These are phyloP conservation scores for Cephus pulcher DNA, from an alignment of 2,888 invertebrate species.

Conservation along the genomic window DNA sequence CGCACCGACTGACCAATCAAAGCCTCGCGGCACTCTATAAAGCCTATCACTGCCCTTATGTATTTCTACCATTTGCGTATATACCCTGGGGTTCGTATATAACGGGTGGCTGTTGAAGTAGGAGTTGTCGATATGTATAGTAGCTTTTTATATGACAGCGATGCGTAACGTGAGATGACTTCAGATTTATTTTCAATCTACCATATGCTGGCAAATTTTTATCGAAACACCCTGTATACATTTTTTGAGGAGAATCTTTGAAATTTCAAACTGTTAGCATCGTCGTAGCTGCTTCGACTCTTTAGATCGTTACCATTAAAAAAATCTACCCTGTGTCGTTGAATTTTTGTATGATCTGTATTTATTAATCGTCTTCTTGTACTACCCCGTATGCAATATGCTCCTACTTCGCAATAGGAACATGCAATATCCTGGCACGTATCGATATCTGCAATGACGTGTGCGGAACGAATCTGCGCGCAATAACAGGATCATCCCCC, in stretches of 20 bases:
- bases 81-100: background rate
- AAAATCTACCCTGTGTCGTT: background rate
- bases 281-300: background rate
- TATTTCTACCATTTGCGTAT: constrained; percentile 13
- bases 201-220: background rate
- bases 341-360: background rate
- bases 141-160: background rate
- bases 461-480: too few relatives aligned
- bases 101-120: background rate
- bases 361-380: background rate
- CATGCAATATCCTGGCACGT: too few relatives aligned
- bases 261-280: background rate
- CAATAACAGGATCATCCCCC: too few relatives aligned
- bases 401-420: too few relatives aligned
- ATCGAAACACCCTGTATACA: background rate
- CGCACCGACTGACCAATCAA: constrained; percentile 54
- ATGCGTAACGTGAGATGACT: too few relatives aligned
- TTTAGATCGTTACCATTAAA: background rate
- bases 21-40: constrained; percentile 45
- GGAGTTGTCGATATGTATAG: background rate
- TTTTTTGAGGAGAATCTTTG: background rate
- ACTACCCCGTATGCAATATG: background rate
- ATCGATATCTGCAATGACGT: too few relatives aligned
- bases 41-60: constrained; percentile 46
- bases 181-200: background rate